These are phyloP conservation scores for Pimpla rufipes DNA, from an alignment of 2,888 invertebrate species.

Conservation along the genomic window DNA sequence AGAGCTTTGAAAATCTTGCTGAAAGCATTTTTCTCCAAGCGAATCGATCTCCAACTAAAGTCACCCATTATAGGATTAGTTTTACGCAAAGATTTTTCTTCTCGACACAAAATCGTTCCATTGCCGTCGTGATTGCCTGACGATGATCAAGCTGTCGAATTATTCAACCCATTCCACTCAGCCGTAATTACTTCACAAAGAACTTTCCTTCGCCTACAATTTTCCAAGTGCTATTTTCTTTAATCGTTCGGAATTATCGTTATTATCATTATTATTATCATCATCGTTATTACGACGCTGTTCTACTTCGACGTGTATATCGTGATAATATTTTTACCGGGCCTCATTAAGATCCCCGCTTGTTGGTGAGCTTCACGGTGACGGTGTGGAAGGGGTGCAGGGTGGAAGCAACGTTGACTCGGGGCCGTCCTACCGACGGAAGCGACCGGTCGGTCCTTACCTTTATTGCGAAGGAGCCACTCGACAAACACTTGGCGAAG, in stretches of 20 bases:
- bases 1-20: constrained; percentile 16
- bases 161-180: not conserved
- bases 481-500: constrained; percentile 40
- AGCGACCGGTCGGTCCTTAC: constrained; percentile 39
- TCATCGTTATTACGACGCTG: not conserved
- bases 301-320: constrained; percentile 4
- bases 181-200: not conserved
- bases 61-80: constrained; percentile 32
- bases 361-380: constrained; percentile 12
- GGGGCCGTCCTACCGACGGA: not conserved
- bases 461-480: constrained; percentile 44
- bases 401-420: constrained; percentile 31
- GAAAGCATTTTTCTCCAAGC: constrained; percentile 1
- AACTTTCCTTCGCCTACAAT: not conserved
- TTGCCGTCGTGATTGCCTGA: not conserved
- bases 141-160: not conserved
- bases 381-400: constrained; percentile 1
- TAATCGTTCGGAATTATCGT: not conserved
- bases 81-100: constrained; percentile 3
- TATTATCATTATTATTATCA: not conserved
- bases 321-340: constrained; percentile 47
- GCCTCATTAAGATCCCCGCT: constrained; percentile 24
- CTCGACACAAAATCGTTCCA: not conserved
- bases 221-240: not conserved
- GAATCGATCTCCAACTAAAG: too few species aligned